Conservation (phyloP, 2,797 vertebrate genomes). For the Poeciliopsis paucimaculata region DNA sequence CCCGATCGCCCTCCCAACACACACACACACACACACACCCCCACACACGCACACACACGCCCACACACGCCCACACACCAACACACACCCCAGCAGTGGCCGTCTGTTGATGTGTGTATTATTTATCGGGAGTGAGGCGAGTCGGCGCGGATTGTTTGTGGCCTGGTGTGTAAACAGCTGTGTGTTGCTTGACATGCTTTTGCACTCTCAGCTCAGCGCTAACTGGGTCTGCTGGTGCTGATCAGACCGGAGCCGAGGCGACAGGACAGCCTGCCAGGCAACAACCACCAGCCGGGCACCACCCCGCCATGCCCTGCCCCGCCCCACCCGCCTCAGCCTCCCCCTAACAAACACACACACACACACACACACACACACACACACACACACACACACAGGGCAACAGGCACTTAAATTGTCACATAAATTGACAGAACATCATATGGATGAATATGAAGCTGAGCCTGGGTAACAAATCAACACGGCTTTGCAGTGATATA, state of each 20-base stretch:
- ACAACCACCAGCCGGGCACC: constrained; percentile 42
- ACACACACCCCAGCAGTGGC: constrained; percentile 52
- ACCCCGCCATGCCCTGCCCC: constrained; percentile 3
- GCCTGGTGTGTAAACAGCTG: constrained; percentile 93
- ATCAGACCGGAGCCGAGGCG: constrained; percentile 90
- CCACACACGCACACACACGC: background rate
- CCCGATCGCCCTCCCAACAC: background rate
- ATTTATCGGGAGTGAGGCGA: constrained; percentile 77
- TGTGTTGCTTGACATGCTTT: constrained; percentile 96
- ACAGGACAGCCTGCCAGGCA: constrained; percentile 88
- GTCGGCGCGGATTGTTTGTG: constrained; percentile 71
- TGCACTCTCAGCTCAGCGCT: constrained; percentile 92
- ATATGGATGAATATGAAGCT: constrained; percentile 49
- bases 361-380: constrained; percentile 32
- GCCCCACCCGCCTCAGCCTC: background rate
- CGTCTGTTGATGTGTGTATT: constrained; percentile 78
- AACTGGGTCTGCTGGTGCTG: constrained; percentile 86
- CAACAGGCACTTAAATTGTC: constrained; percentile 55
- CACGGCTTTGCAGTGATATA: constrained; percentile 67
- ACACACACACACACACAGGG: constrained; percentile 5
- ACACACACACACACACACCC: background rate
- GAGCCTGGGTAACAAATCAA: constrained; percentile 67
- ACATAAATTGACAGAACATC: constrained; percentile 52
- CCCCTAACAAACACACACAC: background rate
- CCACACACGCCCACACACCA: no score